Conservation (phyloP, 2,113 vertebrate genomes). For the Catharus fuscescens region DNA sequence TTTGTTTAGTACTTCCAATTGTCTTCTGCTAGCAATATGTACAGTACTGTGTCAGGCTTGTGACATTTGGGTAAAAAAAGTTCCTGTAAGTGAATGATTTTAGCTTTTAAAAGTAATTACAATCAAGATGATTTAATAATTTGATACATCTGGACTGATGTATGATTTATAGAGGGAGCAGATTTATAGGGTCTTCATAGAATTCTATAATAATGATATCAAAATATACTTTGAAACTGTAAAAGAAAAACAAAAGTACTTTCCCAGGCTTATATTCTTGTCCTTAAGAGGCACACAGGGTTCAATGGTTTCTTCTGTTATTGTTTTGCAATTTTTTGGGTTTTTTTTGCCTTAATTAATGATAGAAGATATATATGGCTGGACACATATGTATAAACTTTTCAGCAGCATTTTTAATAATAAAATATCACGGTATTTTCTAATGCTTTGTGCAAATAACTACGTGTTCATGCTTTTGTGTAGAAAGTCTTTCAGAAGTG, state of each 20-base stretch:
- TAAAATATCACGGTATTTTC: slow-evolving; percentile 98
- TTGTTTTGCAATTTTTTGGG: slow-evolving; percentile 85
- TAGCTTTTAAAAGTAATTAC: slow-evolving; percentile 84
- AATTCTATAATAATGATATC: slow-evolving; percentile 79
- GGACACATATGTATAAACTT: slow-evolving; percentile 93
- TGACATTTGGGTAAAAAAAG: slow-evolving; percentile 81
- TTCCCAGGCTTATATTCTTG: slow-evolving; percentile 83
- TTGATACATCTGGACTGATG: slow-evolving; percentile 80
- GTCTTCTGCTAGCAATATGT: slow-evolving; percentile 95
- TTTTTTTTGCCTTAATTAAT: slow-evolving; percentile 84
- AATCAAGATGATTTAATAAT: slow-evolving; percentile 83
- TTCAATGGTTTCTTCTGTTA: slow-evolving; percentile 85
- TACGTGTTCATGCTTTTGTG: slow-evolving; percentile 67
- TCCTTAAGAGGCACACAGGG: slow-evolving; percentile 82
- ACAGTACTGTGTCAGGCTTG: slow-evolving; percentile 88
- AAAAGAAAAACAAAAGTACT: slow-evolving; percentile 72
- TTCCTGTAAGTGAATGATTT: slow-evolving; percentile 88
- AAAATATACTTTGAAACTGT: slow-evolving; percentile 80
- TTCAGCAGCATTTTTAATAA: slow-evolving; percentile 97
- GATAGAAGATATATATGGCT: slow-evolving; percentile 94
- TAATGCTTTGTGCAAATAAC: slow-evolving; percentile 82
- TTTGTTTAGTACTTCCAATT: slow-evolving; percentile 87
- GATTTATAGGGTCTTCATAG: slow-evolving; percentile 76
- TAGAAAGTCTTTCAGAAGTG: slow-evolving; percentile 24
- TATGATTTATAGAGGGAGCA: slow-evolving; percentile 73